These are phyloP conservation scores for Nezara viridula DNA, from an alignment of 2,888 invertebrate species.

Conservation along the genomic window DNA sequence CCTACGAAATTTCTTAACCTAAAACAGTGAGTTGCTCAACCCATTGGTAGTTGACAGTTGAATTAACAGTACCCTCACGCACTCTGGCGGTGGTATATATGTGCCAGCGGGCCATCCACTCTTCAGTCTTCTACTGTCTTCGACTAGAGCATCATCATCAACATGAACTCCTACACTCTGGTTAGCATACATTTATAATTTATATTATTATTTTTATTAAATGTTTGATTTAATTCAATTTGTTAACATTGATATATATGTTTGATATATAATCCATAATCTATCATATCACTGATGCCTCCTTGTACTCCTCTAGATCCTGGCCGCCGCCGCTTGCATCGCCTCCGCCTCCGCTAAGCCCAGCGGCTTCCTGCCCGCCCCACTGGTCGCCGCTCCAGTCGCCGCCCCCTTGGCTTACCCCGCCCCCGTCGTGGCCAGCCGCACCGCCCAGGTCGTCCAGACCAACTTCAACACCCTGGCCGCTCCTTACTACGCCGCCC, in stretches of 20 bases:
- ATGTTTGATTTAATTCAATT: too few species aligned
- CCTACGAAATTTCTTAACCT: neutral
- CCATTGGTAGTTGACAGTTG: too few species aligned
- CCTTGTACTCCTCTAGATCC: neutral
- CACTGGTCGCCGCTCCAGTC: constrained; percentile 62
- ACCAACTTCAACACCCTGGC: constrained; percentile 70
- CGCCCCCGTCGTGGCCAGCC: constrained; percentile 75
- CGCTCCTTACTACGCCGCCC: constrained; percentile 68
- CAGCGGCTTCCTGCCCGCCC: constrained; percentile 45
- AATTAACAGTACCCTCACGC: neutral
- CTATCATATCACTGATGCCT: neutral
- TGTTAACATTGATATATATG: too few species aligned
- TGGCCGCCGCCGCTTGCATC: constrained; percentile 6
- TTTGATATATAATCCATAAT: too few species aligned
- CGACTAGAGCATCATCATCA: neutral
- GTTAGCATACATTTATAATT: neutral
- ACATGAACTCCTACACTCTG: constrained; percentile 19
- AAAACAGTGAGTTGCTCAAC: neutral
- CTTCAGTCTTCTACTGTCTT: neutral
- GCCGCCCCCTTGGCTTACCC: constrained; percentile 61
- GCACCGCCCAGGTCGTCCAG: constrained; percentile 76
- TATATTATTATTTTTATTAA: too few species aligned
- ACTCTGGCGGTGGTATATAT: neutral
- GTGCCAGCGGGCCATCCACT: neutral
- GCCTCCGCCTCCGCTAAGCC: constrained; percentile 41